Conservation (phyloP, 2,888 invertebrate species). For the Invenusta paracnida region DNA sequence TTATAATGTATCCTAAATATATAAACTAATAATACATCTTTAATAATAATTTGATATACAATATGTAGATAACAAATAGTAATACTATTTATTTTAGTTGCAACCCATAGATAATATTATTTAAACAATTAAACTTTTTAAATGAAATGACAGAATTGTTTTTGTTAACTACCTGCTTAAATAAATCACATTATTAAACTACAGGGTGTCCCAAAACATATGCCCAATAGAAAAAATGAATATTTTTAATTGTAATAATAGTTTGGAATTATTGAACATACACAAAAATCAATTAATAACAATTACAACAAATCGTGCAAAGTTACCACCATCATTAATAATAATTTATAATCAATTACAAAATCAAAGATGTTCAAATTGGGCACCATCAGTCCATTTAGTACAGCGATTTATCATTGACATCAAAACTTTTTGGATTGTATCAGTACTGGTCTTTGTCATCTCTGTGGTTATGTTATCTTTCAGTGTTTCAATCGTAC, state of each 20-base stretch:
- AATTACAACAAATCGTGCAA: too few species aligned
- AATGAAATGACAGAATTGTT: too few species aligned
- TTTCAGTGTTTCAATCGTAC: neutral
- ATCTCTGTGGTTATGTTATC: slow-evolving; percentile 13
- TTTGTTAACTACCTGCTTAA: too few species aligned
- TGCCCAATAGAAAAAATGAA: neutral
- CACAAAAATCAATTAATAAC: neutral
- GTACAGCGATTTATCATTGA: neutral
- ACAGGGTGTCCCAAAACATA: slow-evolving; percentile 21
- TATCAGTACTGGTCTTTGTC: neutral
- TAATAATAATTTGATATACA: too few species aligned
- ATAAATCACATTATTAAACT: neutral
- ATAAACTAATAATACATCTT: too few species aligned
- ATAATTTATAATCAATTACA: neutral
- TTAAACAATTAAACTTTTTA: too few species aligned
- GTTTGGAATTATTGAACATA: neutral
- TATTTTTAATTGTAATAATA: neutral
- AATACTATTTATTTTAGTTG: too few species aligned
- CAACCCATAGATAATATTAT: too few species aligned
- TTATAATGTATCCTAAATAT: too few species aligned
- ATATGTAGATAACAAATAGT: too few species aligned
- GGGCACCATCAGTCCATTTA: slow-evolving; percentile 15
- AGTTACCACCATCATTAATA: neutral
- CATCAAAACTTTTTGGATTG: slow-evolving; percentile 15
- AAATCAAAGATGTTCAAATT: slow-evolving; percentile 3